Percentiles rank a stretch among this genome's conserved stretches.
Conservation (phyloP, 2,797 vertebrate genomes). For the Lepus townsendii region DNA sequence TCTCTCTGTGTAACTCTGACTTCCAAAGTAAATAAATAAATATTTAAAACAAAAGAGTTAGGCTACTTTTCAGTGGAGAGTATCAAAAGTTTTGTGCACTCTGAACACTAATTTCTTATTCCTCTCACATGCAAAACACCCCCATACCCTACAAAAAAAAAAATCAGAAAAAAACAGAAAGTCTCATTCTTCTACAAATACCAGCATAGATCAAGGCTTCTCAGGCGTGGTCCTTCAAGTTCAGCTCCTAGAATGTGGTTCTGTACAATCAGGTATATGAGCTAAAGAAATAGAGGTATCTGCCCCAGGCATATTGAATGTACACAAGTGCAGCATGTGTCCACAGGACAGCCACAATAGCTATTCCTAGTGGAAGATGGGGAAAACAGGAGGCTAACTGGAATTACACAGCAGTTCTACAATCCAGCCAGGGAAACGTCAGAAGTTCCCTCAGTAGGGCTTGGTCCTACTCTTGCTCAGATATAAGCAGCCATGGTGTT, state of each 20-base stretch:
- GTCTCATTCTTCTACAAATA: constrained; percentile 18
- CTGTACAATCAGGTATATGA: background rate
- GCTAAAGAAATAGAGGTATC: background rate
- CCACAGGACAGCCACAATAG: background rate
- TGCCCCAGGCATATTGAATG: background rate
- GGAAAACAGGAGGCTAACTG: background rate
- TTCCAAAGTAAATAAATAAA: too few species aligned
- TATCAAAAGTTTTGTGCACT: background rate
- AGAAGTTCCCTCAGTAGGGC: background rate
- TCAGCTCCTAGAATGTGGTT: background rate
- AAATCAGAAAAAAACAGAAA: background rate
- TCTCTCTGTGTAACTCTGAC: too few species aligned
- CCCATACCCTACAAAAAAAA: background rate
- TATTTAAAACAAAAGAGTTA: background rate
- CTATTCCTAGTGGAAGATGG: background rate
- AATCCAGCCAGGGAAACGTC: background rate
- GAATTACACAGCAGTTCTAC: background rate
- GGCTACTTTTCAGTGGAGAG: background rate
- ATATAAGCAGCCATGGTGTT: background rate
- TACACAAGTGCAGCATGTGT: background rate
- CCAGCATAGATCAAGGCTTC: background rate
- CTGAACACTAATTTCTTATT: constrained; percentile 19
- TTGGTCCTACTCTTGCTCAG: background rate
- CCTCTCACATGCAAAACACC: constrained; percentile 7
- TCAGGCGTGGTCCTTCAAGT: background rate